These are phyloP conservation scores for Eclectus roratus DNA, from an alignment of 2,113 vertebrate species.

Conservation along the genomic window DNA sequence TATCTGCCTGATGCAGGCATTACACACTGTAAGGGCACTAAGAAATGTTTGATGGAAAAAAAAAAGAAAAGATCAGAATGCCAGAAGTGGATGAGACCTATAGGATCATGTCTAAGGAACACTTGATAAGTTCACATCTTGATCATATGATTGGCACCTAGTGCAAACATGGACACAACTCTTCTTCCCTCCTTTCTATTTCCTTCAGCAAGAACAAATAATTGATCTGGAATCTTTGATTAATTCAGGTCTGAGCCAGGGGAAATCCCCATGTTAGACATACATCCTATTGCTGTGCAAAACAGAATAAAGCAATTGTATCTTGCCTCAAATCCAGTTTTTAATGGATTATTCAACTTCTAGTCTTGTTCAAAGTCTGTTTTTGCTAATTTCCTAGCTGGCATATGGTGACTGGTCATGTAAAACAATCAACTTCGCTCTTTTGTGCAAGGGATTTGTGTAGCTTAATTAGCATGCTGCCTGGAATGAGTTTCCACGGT, in stretches of 20 bases:
- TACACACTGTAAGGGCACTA: not conserved
- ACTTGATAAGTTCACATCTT: not conserved
- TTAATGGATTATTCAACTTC: not conserved
- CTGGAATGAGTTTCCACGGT: not conserved
- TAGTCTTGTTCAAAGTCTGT: not conserved
- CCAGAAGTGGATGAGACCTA: not conserved
- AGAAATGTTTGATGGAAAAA: not conserved
- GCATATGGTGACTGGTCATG: not conserved
- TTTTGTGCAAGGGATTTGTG: not conserved
- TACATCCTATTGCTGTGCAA: not conserved
- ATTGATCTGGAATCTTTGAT: not conserved
- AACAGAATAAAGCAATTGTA: not conserved
- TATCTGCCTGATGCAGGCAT: not conserved
- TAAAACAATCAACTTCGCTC: not conserved
- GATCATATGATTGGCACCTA: not conserved
- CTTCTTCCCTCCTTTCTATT: not conserved
- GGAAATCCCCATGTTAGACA: not conserved
- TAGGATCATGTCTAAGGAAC: not conserved
- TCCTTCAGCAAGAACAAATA: not conserved
- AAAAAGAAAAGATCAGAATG: not conserved
- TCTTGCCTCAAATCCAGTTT: not conserved
- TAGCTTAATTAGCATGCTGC: not conserved
- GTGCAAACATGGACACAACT: not conserved
- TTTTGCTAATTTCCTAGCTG: not conserved
- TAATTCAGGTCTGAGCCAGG: not conserved